Percentiles rank a stretch among this genome's conserved stretches.
These are phyloP conservation scores for Tenthredo scrophulariae DNA, from an alignment of 2,888 invertebrate species.

Conservation along the genomic window DNA sequence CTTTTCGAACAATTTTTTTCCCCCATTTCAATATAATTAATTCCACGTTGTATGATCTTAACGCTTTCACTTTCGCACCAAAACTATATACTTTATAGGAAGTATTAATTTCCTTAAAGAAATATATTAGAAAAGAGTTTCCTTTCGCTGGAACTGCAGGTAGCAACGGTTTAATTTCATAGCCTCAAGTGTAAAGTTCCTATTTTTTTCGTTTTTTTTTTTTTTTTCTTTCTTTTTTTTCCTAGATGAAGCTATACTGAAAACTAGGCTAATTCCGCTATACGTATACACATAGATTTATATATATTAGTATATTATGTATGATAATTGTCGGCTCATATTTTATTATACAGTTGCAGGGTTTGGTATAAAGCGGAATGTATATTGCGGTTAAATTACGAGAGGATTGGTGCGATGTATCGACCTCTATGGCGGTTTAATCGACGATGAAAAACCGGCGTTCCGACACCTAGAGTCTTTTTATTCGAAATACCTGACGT, in stretches of 20 bases:
- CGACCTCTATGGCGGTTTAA: conserved; percentile 40
- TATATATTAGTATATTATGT: not conserved
- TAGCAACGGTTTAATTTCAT: not conserved
- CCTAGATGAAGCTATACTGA: not conserved
- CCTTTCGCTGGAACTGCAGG: not conserved
- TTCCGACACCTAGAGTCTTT: conserved; percentile 41
- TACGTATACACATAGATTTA: not conserved
- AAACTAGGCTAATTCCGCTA: not conserved
- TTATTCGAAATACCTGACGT: conserved; percentile 43
- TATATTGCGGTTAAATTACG: conserved; percentile 63
- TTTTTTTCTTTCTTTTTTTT: not conserved
- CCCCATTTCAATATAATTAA: not conserved
- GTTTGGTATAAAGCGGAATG: not conserved
- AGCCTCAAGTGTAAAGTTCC: not conserved
- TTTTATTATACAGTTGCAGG: not conserved
- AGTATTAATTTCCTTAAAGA: too few species aligned
- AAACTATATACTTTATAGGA: too few species aligned
- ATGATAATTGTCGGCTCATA: not conserved
- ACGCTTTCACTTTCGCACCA: not conserved
- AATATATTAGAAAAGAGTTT: not conserved
- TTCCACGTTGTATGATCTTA: not conserved
- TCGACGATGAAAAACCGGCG: conserved; percentile 49
- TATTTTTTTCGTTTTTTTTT: not conserved
- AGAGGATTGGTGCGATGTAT: conserved; percentile 62
- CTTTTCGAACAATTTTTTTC: not conserved